Conservation (phyloP, 2,797 vertebrate species). For the Channallabes apus region DNA sequence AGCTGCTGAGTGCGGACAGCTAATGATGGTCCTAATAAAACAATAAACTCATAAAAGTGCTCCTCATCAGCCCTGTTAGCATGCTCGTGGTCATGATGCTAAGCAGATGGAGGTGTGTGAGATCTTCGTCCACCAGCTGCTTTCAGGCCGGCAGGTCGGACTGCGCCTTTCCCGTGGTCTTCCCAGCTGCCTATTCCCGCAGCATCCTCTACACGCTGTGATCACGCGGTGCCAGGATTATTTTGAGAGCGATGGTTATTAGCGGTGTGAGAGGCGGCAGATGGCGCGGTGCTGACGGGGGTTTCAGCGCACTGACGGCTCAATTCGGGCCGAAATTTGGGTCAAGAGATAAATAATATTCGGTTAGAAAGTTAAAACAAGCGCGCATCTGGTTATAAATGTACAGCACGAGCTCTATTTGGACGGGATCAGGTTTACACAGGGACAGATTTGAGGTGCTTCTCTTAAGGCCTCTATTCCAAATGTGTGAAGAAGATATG, state of each 20-base stretch:
- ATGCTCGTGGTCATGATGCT: neutral
- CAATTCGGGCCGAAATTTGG: neutral
- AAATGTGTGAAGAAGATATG: neutral
- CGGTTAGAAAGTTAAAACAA: no score
- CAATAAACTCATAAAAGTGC: neutral
- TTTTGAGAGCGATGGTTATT: neutral
- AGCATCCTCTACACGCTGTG: neutral
- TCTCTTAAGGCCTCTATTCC: neutral
- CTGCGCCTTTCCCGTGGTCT: neutral
- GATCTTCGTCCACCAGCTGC: constrained; percentile 17
- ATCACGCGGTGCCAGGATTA: neutral
- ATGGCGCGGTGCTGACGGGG: constrained; percentile 11
- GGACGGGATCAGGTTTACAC: neutral
- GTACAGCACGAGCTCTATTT: no score
- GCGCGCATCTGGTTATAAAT: neutral
- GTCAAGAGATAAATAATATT: neutral
- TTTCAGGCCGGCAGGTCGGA: neutral
- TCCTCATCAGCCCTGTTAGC: neutral
- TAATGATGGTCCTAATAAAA: constrained; percentile 3
- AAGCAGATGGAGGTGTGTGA: neutral
- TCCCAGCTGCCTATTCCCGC: neutral
- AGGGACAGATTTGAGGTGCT: neutral
- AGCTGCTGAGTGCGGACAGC: constrained; percentile 1
- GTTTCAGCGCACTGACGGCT: neutral
- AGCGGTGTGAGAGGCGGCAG: neutral